Conservation (phyloP, 2,797 vertebrate genomes). For the Clarias laeviceps region DNA sequence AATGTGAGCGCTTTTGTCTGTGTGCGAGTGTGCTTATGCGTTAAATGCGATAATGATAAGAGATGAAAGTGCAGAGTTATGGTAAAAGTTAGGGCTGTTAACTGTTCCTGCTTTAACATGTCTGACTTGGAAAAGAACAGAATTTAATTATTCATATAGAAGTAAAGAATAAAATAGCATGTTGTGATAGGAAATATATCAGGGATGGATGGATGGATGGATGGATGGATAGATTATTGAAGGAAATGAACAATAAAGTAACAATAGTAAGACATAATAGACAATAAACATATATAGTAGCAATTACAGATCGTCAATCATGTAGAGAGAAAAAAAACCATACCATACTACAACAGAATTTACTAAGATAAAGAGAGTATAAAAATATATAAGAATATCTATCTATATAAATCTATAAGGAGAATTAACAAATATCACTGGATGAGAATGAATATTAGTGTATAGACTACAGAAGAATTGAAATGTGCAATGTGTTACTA, state of each 20-base stretch:
- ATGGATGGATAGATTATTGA: not conserved
- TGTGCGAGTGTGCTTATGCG: not conserved
- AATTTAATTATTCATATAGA: not conserved
- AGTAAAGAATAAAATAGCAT: not conserved
- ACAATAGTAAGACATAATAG: too few species aligned
- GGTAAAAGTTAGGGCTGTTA: not conserved
- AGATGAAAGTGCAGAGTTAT: slow-evolving; percentile 13
- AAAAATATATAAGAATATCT: too few species aligned
- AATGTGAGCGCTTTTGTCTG: not conserved
- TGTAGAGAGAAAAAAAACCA: too few species aligned
- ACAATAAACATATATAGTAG: too few species aligned
- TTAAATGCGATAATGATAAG: not conserved
- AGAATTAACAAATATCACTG: too few species aligned
- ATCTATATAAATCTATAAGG: too few species aligned
- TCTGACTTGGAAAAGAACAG: not conserved
- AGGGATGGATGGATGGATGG: not conserved
- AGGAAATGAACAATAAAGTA: too few species aligned
- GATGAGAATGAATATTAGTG: too few species aligned
- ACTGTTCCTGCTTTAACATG: not conserved
- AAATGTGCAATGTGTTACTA: not conserved
- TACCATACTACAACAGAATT: too few species aligned
- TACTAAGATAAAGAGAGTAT: too few species aligned
- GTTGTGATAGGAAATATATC: not conserved
- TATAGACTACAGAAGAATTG: too few species aligned
- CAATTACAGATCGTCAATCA: too few species aligned